Conservation (phyloP, 2,888 invertebrate species). For the Amphipyra berbera region DNA sequence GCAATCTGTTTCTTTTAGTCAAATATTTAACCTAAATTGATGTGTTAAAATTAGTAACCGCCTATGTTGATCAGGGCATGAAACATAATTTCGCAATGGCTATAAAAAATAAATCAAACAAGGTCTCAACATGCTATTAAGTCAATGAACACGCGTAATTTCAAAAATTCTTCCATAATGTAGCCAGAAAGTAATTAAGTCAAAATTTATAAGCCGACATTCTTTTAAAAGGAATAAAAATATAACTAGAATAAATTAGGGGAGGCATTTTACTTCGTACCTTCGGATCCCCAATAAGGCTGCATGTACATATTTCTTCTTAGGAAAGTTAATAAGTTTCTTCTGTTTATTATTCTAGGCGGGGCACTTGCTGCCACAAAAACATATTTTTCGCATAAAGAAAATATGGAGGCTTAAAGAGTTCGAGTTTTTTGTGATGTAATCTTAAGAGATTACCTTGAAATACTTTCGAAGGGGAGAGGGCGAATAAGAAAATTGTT, state of each 20-base stretch:
- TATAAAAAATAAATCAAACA: not conserved
- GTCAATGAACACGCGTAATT: conserved; percentile 13
- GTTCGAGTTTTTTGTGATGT: conserved; percentile 80
- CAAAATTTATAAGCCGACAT: conserved; percentile 36
- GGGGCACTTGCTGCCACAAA: conserved; percentile 66
- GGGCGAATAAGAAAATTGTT: conserved; percentile 71
- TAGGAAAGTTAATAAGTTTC: conserved; percentile 75
- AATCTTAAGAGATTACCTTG: conserved; percentile 85
- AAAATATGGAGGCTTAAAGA: conserved; percentile 83
- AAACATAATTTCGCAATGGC: not conserved
- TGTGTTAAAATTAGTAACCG: not conserved
- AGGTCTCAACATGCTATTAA: not conserved
- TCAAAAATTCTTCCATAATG: conserved; percentile 16
- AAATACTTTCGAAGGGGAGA: conserved; percentile 79
- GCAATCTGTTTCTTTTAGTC: no score
- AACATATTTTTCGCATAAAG: conserved; percentile 82
- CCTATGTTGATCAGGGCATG: not conserved
- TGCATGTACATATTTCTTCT: conserved; percentile 67
- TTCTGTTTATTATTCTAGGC: conserved; percentile 77
- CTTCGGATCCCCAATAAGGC: conserved; percentile 59
- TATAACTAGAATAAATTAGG: conserved; percentile 61
- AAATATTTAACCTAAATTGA: not conserved
- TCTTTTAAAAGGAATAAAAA: conserved; percentile 43
- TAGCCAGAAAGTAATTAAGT: conserved; percentile 41
- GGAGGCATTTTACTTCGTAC: conserved; percentile 58